Conservation (phyloP, 2,888 invertebrate genomes). For the Pyralis farinalis region DNA sequence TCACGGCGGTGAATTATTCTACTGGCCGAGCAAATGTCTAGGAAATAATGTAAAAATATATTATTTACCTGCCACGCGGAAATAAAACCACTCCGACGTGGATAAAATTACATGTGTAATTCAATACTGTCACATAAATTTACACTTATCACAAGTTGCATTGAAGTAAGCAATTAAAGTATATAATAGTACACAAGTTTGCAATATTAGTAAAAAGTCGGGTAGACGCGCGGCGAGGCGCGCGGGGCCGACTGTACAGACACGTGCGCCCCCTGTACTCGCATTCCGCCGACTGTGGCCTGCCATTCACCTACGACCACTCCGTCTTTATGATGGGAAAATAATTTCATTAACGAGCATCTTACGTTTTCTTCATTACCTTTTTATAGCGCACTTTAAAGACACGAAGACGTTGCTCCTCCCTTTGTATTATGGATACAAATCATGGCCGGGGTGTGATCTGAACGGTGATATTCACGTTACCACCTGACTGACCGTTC, state of each 20-base stretch:
- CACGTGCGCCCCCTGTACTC: not conserved
- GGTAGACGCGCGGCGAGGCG: not conserved
- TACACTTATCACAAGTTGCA: not conserved
- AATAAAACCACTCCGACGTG: not conserved
- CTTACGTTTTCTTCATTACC: not conserved
- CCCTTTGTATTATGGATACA: no score
- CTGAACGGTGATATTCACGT: no score
- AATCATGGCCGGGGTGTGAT: no score
- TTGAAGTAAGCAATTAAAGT: not conserved
- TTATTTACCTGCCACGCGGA: not conserved
- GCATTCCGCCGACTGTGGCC: not conserved
- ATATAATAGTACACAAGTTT: not conserved
- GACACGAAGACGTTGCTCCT: no score
- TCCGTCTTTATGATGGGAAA: not conserved
- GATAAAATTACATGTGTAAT: not conserved
- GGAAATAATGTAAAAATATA: not conserved
- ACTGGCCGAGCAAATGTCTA: no score
- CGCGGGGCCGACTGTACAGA: not conserved
- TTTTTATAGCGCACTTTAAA: no score
- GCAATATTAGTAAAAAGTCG: not conserved
- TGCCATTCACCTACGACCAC: not conserved
- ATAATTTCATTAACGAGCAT: not conserved
- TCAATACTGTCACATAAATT: not conserved
- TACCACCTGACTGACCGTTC: no score
- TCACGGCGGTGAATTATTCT: no score